Conservation (phyloP, 2,113 vertebrate genomes). For the Alexandromys fortis region DNA sequence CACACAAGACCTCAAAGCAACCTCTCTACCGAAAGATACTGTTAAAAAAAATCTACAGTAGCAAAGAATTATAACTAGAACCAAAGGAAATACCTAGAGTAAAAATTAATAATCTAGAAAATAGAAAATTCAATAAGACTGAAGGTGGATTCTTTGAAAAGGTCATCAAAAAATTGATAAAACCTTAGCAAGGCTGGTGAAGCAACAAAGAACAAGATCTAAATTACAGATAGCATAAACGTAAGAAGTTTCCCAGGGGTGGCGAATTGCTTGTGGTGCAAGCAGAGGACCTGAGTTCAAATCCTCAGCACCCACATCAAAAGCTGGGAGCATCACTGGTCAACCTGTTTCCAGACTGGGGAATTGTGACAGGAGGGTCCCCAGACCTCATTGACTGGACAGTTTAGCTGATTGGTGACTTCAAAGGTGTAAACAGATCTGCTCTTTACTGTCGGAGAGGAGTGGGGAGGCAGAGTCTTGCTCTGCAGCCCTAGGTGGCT, state of each 20-base stretch:
- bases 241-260: background rate
- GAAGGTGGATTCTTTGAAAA: constrained; percentile 35
- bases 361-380: too few species aligned
- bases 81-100: background rate
- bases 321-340: background rate
- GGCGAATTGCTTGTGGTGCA: too few species aligned
- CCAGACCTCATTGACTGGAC: background rate
- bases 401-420: background rate
- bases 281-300: background rate
- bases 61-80: background rate
- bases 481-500: background rate
- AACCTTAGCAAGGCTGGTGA: background rate
- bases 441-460: background rate
- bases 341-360: background rate
- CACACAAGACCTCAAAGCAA: background rate
- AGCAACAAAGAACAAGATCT: background rate
- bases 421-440: background rate
- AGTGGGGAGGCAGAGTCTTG: background rate
- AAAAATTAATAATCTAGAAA: background rate
- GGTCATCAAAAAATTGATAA: background rate
- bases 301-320: too few species aligned
- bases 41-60: background rate
- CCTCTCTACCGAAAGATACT: background rate
- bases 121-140: background rate
- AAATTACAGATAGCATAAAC: background rate